Conservation (phyloP, 2,888 invertebrate genomes). For the Spisula subtruncata region DNA sequence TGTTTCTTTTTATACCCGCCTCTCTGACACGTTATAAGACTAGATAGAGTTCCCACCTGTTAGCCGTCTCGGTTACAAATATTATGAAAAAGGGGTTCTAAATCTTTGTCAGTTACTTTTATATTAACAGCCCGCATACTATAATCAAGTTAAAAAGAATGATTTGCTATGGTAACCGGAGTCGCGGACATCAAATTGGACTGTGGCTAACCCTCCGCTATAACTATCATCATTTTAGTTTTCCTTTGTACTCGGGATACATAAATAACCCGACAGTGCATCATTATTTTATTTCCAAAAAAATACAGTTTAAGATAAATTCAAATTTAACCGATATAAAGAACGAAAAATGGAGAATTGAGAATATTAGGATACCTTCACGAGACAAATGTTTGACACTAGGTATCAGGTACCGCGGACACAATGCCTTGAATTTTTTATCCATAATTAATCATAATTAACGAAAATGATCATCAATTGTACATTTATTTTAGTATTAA, state of each 20-base stretch:
- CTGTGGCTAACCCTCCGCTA: slow-evolving; percentile 57
- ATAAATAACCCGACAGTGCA: slow-evolving; percentile 57
- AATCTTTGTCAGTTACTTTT: slow-evolving; percentile 72
- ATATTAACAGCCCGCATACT: slow-evolving; percentile 66
- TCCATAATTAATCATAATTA: not conserved
- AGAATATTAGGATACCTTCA: not conserved
- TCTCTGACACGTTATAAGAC: slow-evolving; percentile 50
- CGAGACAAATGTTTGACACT: not conserved
- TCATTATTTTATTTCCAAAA: slow-evolving; percentile 8
- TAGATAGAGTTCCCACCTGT: slow-evolving; percentile 61
- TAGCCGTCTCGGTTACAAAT: slow-evolving; percentile 58
- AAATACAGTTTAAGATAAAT: slow-evolving; percentile 10
- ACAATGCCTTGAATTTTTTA: not conserved
- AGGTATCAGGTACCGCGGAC: not conserved
- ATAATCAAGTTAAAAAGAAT: slow-evolving; percentile 69
- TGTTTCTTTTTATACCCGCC: slow-evolving; percentile 41
- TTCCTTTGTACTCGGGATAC: slow-evolving; percentile 54
- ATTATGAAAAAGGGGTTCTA: slow-evolving; percentile 64
- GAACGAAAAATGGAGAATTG: not conserved
- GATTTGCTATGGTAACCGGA: slow-evolving; percentile 67
- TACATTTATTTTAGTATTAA: not conserved
- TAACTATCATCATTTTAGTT: slow-evolving; percentile 52
- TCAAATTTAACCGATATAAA: slow-evolving; percentile 4
- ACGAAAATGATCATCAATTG: not conserved
- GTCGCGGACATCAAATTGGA: slow-evolving; percentile 60